Evolutionary conservation across 2,797 vertebrate genomes (phyloP).

Genomic region (Siniperca undulata): DNA sequence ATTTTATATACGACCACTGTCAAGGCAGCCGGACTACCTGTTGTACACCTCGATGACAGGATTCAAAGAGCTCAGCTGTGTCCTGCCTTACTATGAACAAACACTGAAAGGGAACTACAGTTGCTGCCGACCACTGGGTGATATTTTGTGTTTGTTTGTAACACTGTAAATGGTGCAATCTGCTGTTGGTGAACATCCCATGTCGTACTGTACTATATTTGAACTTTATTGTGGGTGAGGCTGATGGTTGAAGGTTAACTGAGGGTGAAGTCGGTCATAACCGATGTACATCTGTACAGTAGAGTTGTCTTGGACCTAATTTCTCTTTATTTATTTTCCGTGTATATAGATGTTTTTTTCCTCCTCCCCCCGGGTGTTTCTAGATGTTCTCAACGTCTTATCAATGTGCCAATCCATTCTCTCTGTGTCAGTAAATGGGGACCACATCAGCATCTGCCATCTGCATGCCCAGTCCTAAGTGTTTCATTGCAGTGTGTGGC

Average conservation of each 20-base stretch:
- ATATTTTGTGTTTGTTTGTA: slow-evolving; percentile 82
- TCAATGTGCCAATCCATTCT: slow-evolving; percentile 82
- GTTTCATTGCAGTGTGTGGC: slow-evolving; percentile 82
- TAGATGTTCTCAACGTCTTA: slow-evolving; percentile 81
- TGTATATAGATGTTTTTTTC: slow-evolving; percentile 78
- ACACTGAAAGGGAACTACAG: slow-evolving; percentile 64
- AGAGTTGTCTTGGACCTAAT: slow-evolving; percentile 73
- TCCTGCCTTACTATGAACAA: slow-evolving; percentile 82
- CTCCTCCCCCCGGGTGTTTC: slow-evolving; percentile 68
- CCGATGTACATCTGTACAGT: slow-evolving; percentile 73
- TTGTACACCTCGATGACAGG: slow-evolving; percentile 35
- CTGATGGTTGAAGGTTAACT: slow-evolving; percentile 12
- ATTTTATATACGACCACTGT: slow-evolving; percentile 60
- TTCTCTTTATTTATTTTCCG: slow-evolving; percentile 80
- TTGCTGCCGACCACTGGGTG: slow-evolving; percentile 60
- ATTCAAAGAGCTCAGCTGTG: slow-evolving; percentile 66
- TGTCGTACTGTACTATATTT: slow-evolving; percentile 76
- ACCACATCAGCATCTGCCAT: slow-evolving; percentile 75
- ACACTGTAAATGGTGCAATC: slow-evolving; percentile 83
- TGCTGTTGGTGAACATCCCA: slow-evolving; percentile 77
- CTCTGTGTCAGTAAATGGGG: slow-evolving; percentile 75
- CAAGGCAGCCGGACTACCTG: slow-evolving; percentile 56
- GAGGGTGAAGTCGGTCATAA: slow-evolving; percentile 42
- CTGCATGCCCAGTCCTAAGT: slow-evolving; percentile 85
- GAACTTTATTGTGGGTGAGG: slow-evolving; percentile 58